Evolutionary conservation across 2,113 vertebrate species (phyloP).

Genomic region (Hippocampus comes): DNA sequence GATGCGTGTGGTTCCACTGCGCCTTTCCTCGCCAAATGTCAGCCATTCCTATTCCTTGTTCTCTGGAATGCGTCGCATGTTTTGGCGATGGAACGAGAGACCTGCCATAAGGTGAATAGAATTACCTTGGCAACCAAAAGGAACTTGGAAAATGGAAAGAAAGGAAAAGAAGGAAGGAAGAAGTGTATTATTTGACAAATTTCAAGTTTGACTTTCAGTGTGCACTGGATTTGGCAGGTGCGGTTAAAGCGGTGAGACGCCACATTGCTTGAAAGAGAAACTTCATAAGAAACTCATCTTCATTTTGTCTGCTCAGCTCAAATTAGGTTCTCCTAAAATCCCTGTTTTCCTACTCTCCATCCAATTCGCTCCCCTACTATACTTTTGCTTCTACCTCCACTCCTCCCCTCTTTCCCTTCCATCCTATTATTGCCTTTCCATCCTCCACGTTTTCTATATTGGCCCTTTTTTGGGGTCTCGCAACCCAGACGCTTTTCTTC

Average conservation of each 20-base stretch:
- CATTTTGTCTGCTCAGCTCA: slow-evolving; percentile 61
- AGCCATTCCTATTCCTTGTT: too few relatives aligned
- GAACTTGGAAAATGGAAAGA: too few relatives aligned
- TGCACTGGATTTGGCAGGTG: slow-evolving; percentile 27
- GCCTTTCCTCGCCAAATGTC: too few relatives aligned
- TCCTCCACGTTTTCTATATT: slow-evolving; percentile 54
- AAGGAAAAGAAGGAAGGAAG: background rate
- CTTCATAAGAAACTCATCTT: slow-evolving; percentile 39
- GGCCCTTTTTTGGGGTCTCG: slow-evolving; percentile 55
- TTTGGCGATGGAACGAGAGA: slow-evolving; percentile 1
- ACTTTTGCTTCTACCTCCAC: slow-evolving; percentile 39
- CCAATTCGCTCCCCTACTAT: slow-evolving; percentile 36
- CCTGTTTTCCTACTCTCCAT: slow-evolving; percentile 34
- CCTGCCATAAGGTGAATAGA: background rate
- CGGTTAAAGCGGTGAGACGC: slow-evolving; percentile 20
- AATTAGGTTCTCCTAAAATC: slow-evolving; percentile 59
- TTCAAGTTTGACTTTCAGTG: slow-evolving; percentile 27
- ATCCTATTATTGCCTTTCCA: slow-evolving; percentile 49
- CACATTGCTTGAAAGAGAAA: slow-evolving; percentile 32
- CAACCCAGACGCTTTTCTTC: slow-evolving; percentile 61
- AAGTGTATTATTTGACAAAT: slow-evolving; percentile 14
- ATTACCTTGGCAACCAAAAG: slow-evolving; percentile 17
- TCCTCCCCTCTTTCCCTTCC: slow-evolving; percentile 48
- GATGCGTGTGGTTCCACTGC: too few relatives aligned
- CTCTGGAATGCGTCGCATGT: background rate